These are phyloP conservation scores for Oncorhynchus masou DNA, from an alignment of 2,113 vertebrate genomes.

Conservation along the genomic window DNA sequence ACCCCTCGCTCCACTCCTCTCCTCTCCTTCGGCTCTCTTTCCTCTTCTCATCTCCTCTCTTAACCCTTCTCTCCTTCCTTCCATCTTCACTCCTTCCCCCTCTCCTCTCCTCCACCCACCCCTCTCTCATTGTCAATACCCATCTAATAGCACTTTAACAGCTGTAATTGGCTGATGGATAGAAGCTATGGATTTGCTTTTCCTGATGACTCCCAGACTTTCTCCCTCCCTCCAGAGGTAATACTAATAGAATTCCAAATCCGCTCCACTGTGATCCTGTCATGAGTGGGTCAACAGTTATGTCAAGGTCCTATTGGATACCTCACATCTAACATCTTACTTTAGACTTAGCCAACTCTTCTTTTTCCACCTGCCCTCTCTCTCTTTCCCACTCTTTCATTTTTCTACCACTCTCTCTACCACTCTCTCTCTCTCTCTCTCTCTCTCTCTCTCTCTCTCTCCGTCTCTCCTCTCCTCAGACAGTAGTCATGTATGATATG, in stretches of 20 bases:
- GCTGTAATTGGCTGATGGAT: conserved; percentile 99
- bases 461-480: conserved; percentile 1
- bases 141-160: conserved; percentile 99
- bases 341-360: conserved; percentile 89
- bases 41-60: neutral
- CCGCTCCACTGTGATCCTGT: conserved; percentile 91
- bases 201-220: conserved; percentile 99
- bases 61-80: neutral
- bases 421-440: too few species aligned
- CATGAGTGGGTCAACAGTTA: conserved; percentile 98
- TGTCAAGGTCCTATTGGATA: conserved; percentile 99
- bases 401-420: conserved; percentile 36
- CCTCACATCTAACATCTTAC: conserved; percentile 97
- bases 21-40: neutral
- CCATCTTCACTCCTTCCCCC: conserved; percentile 45
- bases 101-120: conserved; percentile 64
- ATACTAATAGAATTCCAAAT: conserved; percentile 99
- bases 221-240: conserved; percentile 83
- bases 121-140: conserved; percentile 97
- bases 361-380: conserved; percentile 33
- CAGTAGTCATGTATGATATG: conserved; percentile 66
- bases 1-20: neutral
- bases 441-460: too few species aligned
- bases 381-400: conserved; percentile 7
- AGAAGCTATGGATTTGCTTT: conserved; percentile 99